Conservation (phyloP, 2,113 vertebrate genomes). For the Cygnus buccinator region DNA sequence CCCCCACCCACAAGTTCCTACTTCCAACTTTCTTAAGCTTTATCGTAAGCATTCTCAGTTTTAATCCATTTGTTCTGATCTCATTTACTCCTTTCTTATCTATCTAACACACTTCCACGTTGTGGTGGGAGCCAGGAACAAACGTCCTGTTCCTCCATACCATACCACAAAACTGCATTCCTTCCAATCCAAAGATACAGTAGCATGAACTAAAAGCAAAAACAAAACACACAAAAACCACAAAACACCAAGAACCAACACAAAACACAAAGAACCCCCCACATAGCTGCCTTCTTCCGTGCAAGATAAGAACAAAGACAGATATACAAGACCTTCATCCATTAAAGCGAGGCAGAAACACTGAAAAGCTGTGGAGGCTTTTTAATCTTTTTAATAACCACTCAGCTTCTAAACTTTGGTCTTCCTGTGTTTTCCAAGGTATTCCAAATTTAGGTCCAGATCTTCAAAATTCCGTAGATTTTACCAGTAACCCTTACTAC, state of each 20-base stretch:
- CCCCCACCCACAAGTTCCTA: neutral
- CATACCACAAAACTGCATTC: neutral
- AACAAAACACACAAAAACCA: neutral
- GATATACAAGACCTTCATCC: neutral
- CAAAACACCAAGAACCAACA: neutral
- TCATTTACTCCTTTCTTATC: neutral
- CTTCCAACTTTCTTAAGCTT: neutral
- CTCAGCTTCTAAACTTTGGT: neutral
- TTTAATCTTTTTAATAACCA: neutral
- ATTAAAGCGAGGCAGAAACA: neutral
- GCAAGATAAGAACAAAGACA: neutral
- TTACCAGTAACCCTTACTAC: neutral
- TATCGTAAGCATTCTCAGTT: neutral
- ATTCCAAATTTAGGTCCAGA: neutral
- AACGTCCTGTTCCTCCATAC: neutral
- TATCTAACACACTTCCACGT: neutral
- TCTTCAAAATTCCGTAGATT: neutral
- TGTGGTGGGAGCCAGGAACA: neutral
- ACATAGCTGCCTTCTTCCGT: neutral
- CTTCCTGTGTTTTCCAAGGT: neutral
- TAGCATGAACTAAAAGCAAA: neutral
- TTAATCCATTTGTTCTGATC: neutral
- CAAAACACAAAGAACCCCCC: neutral
- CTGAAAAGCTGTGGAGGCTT: neutral
- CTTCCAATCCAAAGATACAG: slow-evolving; percentile 24